Percentiles rank a stretch among this genome's conserved stretches.
These are phyloP conservation scores for Tortrix viridana DNA, from an alignment of 2,888 invertebrate genomes.

Conservation along the genomic window DNA sequence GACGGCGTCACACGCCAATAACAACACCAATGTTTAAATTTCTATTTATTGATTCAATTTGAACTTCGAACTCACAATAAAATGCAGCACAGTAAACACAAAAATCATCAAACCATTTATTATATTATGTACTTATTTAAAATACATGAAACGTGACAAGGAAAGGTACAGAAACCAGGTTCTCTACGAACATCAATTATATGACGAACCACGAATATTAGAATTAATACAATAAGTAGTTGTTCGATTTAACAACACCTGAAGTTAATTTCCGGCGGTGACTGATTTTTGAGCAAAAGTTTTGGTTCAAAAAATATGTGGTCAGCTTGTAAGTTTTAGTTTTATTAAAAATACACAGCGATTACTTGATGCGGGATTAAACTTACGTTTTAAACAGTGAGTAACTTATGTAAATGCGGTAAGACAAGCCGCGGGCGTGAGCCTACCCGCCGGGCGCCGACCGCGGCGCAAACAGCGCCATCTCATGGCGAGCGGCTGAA, in stretches of 20 bases:
- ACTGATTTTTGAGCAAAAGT: conserved; percentile 79
- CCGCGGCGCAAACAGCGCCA: conserved; percentile 49
- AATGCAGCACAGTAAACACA: conserved; percentile 83
- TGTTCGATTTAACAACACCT: conserved; percentile 53
- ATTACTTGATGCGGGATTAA: conserved; percentile 76
- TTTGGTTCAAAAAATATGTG: conserved; percentile 79
- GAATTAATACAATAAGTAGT: conserved; percentile 34
- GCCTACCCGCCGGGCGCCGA: conserved; percentile 51
- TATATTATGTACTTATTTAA: conserved; percentile 67
- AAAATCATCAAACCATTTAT: conserved; percentile 77
- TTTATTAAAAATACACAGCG: conserved; percentile 77
- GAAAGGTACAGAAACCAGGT: conserved; percentile 66
- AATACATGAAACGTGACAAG: conserved; percentile 75
- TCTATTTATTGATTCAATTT: conserved; percentile 85
- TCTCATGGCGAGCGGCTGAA: conserved; percentile 40
- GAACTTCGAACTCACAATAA: conserved; percentile 84
- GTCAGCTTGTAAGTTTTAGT: conserved; percentile 67
- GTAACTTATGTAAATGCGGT: conserved; percentile 78
- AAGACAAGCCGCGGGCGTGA: conserved; percentile 78
- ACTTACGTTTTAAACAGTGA: conserved; percentile 80
- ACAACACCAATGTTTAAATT: conserved; percentile 76
- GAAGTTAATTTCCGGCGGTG: conserved; percentile 56
- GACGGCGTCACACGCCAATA: conserved; percentile 54
- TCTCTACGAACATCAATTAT: conserved; percentile 73
- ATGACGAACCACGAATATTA: conserved; percentile 50